phyloP scores from a whole-genome alignment of 2,113 vertebrate species.

The Hydrolagus affinis region DNA sequence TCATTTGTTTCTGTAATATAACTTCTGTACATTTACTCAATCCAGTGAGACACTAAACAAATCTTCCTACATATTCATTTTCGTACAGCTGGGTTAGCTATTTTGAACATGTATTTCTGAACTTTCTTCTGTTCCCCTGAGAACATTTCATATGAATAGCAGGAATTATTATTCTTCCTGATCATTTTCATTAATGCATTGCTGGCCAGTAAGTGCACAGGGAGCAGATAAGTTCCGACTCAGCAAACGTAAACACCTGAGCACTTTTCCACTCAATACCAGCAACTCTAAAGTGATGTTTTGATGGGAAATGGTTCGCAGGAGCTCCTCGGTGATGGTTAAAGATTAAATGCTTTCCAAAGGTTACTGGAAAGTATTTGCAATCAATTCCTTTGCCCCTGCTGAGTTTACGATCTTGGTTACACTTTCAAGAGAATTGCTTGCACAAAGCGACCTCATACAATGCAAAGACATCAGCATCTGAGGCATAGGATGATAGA shows the following conservation, averaged over 20 bases:
- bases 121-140: not conserved
- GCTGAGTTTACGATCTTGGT: not conserved
- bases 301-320: not conserved
- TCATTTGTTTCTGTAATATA: not conserved
- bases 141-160: slow-evolving; percentile 2
- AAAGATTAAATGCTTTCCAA: not conserved
- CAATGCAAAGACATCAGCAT: not conserved
- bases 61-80: not conserved
- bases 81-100: not conserved
- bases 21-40: not conserved
- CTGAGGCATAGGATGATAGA: too few species aligned
- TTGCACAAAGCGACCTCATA: not conserved
- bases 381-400: not conserved
- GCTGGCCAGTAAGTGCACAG: not conserved
- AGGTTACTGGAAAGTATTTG: not conserved
- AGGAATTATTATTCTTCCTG: not conserved
- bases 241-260: not conserved
- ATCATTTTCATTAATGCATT: not conserved
- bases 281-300: not conserved
- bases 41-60: not conserved
- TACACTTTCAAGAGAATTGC: not conserved
- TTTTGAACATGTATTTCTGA: not conserved
- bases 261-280: not conserved
- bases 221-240: not conserved
- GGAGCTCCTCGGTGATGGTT: not conserved